Base-by-base conservation (phyloP, 2,113 vertebrate genomes). In the Pavo muticus region DNA sequence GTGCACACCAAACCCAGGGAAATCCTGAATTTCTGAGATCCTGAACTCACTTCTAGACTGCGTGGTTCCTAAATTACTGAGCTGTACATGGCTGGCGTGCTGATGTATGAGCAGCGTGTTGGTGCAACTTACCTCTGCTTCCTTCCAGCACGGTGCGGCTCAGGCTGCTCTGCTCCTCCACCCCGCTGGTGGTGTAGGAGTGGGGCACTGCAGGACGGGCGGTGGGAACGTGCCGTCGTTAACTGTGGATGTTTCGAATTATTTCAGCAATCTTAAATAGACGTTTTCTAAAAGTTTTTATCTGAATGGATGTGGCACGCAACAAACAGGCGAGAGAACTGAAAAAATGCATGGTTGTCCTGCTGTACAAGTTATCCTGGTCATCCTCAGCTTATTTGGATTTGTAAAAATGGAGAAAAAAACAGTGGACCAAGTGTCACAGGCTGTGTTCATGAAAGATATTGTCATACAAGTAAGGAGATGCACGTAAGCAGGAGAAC, bases 41-140 rank as follows among this genome's bases (percentile, higher is more conserved):
- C 6, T 11, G 29, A 9, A 10, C 59, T 87, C 32, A 27, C 37
- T 42, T 37, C 74, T 13, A 10, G 75, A 1, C n/a, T 27, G 15
- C 1, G 1, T 10, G 10, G 42, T 10, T 45, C n/a, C 11, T 39
- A 5, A n/a, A 24, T 20, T 7, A 40, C 14, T 40, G 47, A 45
- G 44, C 52, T 56, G 61, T 14, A 44, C 42, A 11, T 12, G 35
- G 37, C 40, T 4, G 16, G 6, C 20, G 1, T 23, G 10, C 0
- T 1, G 18, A 7, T 15, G 27, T 0, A 0, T 30, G 42, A 5
- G 50, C n/a, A 40, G 47, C 5, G 16, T 10, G 57, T n/a, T 42
- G 35, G 10, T 44, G 56, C 25, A 18, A 2, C 29, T 39, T 61
- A 10, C 1, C n/a, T 44, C 29, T 27, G 0, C 9, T 61, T 82